A percentile compares a stretch with the other conserved stretches of the same genome.
Conservation (phyloP, 2,888 invertebrate species). For the Drosophila pseudotakahashii region DNA sequence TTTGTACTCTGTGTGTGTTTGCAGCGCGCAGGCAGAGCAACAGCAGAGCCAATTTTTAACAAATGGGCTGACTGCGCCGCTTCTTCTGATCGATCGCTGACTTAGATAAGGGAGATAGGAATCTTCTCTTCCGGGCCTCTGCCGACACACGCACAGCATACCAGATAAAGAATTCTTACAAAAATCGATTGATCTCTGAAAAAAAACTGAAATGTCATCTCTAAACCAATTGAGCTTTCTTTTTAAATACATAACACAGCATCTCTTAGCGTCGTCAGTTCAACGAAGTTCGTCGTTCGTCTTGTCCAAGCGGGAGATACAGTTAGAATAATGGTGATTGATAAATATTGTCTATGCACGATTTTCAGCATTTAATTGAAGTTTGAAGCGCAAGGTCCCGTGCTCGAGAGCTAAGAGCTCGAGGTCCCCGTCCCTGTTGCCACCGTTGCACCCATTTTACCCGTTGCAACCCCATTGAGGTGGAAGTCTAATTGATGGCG, state of each 20-base stretch:
- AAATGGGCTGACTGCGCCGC: too few relatives aligned
- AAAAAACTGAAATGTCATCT: conserved; percentile 11
- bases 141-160: too few relatives aligned
- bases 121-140: too few relatives aligned
- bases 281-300: conserved; percentile 25
- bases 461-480: conserved; percentile 27
- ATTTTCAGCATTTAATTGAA: conserved; percentile 71
- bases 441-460: conserved; percentile 1
- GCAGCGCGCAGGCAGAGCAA: too few relatives aligned
- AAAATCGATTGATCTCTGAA: background rate
- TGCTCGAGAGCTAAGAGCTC: conserved; percentile 1
- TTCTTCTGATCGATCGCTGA: too few relatives aligned
- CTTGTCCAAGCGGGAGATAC: conserved; percentile 46
- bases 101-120: too few relatives aligned
- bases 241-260: conserved; percentile 40
- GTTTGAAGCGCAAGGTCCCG: conserved; percentile 63
- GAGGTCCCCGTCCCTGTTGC: too few relatives aligned
- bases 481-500: conserved; percentile 68
- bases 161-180: too few relatives aligned
- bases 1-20: too few relatives aligned
- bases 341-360: conserved; percentile 79
- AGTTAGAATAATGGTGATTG: conserved; percentile 81
- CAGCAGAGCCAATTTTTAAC: too few relatives aligned
- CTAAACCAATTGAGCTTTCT: conserved; percentile 20
- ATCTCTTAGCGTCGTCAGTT: conserved; percentile 8